These are phyloP conservation scores for Darwinula stevensoni DNA, from an alignment of 2,888 invertebrate species.

Conservation along the genomic window DNA sequence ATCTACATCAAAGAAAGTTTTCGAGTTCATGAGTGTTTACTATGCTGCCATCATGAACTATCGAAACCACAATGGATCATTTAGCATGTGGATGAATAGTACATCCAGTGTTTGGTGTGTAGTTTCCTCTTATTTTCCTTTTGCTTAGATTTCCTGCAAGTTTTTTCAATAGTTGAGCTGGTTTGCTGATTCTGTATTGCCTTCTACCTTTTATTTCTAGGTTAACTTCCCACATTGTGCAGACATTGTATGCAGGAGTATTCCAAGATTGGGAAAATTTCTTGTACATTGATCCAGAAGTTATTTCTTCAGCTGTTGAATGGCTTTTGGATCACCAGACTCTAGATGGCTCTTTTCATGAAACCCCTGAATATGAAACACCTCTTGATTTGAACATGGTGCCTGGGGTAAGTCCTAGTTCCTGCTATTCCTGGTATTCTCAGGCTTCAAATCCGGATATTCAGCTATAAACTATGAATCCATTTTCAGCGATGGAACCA, in stretches of 20 bases:
- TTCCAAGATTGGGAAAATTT: slow-evolving; percentile 75
- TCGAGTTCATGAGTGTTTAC: slow-evolving; percentile 14
- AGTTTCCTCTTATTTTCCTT: background rate
- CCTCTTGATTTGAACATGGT: slow-evolving; percentile 5
- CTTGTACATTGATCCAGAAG: slow-evolving; percentile 65
- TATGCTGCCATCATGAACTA: slow-evolving; percentile 7
- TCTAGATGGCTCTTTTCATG: slow-evolving; percentile 59
- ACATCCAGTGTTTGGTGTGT: slow-evolving; percentile 1
- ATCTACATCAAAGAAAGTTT: slow-evolving; percentile 12
- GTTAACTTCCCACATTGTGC: slow-evolving; percentile 7
- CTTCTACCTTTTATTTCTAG: slow-evolving; percentile 4
- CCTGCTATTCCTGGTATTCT: no score
- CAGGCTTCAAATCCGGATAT: no score
- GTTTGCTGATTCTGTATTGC: no score
- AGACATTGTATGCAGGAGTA: background rate
- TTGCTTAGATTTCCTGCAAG: background rate
- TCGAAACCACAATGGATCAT: slow-evolving; percentile 5
- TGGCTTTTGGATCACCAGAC: slow-evolving; percentile 67
- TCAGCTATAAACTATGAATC: no score
- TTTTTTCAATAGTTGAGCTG: no score
- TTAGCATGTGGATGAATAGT: slow-evolving; percentile 3
- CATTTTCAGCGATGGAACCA: no score
- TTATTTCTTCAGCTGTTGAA: slow-evolving; percentile 49
- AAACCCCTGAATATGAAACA: slow-evolving; percentile 16
- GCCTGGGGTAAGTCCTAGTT: no score